phyloP scores from a whole-genome alignment of 2,797 vertebrate species.

The Sebastes wilsoni region DNA sequence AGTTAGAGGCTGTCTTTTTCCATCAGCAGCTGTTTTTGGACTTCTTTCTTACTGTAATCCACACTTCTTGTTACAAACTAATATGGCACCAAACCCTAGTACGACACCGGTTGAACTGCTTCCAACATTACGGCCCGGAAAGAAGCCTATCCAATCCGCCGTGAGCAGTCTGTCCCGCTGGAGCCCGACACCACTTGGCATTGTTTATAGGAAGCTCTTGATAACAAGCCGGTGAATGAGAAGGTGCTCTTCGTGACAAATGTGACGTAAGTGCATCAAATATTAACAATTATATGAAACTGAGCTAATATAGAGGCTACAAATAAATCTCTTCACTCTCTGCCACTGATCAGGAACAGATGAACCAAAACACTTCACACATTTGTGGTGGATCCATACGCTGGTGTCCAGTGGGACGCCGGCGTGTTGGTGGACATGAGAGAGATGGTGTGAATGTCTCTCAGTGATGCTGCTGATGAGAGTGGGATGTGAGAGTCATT shows the following conservation, averaged over 20 bases:
- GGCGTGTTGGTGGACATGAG: conserved; percentile 8
- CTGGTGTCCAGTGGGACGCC: background rate
- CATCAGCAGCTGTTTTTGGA: conserved; percentile 18
- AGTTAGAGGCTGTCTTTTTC: conserved; percentile 43
- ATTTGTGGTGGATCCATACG: background rate
- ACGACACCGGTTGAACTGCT: conserved; percentile 18
- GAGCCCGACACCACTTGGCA: conserved; percentile 37
- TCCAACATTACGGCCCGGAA: conserved; percentile 18
- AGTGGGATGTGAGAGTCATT: conserved; percentile 54
- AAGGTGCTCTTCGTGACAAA: conserved; percentile 12
- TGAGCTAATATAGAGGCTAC: background rate
- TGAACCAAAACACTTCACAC: background rate
- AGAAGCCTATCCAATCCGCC: conserved; percentile 35
- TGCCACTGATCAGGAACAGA: background rate
- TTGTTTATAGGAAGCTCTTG: conserved; percentile 21
- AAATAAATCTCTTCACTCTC: conserved; percentile 7
- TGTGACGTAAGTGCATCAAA: conserved; percentile 12
- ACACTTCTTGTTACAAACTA: conserved; percentile 44
- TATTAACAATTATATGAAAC: conserved; percentile 12
- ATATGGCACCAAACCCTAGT: conserved; percentile 30
- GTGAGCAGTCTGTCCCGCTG: background rate
- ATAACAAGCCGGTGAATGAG: conserved; percentile 22
- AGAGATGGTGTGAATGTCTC: conserved; percentile 7
- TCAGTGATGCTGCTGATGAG: conserved; percentile 26
- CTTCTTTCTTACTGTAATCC: conserved; percentile 65